Evolutionary conservation across 2,888 invertebrate species (phyloP).

Genomic region (Deroplatys truncata): DNA sequence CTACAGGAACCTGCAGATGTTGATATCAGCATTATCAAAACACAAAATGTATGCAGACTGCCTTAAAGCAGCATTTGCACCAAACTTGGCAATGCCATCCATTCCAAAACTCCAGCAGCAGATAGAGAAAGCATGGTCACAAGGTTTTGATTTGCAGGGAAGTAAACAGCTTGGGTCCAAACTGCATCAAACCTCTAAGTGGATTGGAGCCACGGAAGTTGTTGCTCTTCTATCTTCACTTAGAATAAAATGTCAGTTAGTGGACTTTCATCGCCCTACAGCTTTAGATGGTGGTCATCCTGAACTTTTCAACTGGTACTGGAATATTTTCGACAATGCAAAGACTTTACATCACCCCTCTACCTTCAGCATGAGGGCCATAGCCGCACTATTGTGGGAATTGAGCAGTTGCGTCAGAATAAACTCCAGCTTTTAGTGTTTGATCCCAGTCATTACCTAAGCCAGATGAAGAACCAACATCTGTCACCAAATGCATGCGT

Average conservation of each 20-base stretch:
- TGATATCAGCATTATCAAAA: not conserved
- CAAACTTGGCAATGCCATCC: not conserved
- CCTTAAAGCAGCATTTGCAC: not conserved
- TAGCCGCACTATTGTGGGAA: not conserved
- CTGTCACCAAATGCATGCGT: not conserved
- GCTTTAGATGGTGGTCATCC: not conserved
- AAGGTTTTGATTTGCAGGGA: not conserved
- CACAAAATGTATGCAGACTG: not conserved
- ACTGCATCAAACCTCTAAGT: not conserved
- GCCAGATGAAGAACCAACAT: not conserved
- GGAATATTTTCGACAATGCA: not conserved
- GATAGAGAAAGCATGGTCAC: not conserved
- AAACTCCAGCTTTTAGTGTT: not conserved
- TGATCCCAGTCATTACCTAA: not conserved
- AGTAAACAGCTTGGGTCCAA: not conserved
- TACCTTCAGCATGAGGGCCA: not conserved
- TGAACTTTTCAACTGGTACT: not conserved
- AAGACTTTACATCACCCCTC: not conserved
- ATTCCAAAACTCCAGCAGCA: not conserved
- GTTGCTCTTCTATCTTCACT: not conserved
- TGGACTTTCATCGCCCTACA: not conserved
- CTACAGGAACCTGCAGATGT: not conserved
- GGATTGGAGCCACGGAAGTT: not conserved
- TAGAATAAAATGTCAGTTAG: not conserved
- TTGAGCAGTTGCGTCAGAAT: not conserved